Percentiles rank a stretch among this genome's conserved stretches.
These are phyloP conservation scores for Gadus macrocephalus DNA, from an alignment of 2,113 vertebrate genomes.

Conservation along the genomic window DNA sequence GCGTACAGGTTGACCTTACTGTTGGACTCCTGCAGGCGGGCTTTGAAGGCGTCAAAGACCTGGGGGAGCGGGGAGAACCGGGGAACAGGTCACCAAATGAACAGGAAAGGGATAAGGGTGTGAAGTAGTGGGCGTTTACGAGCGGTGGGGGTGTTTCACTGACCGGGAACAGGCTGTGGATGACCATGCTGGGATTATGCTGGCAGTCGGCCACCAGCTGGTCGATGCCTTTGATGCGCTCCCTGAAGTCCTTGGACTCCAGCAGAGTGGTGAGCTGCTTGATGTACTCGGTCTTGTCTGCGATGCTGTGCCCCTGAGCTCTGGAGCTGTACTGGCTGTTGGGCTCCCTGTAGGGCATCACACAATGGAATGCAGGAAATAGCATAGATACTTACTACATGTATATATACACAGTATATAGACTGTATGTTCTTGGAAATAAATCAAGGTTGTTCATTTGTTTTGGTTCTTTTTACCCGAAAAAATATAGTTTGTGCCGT, in stretches of 20 bases:
- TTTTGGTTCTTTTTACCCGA: too few relatives aligned
- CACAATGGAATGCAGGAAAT: too few relatives aligned
- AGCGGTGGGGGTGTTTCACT: conserved; percentile 7
- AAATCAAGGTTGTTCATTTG: too few relatives aligned
- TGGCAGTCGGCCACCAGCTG: conserved; percentile 80
- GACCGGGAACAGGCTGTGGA: conserved; percentile 83
- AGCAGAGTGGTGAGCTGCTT: conserved; percentile 73
- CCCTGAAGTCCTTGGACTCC: conserved; percentile 85
- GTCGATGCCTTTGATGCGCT: conserved; percentile 82
- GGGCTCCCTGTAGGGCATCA: conserved; percentile 65
- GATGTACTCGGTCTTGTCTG: conserved; percentile 82
- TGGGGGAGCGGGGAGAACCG: conserved; percentile 40
- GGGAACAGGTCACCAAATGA: background rate
- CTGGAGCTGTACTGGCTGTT: conserved; percentile 63
- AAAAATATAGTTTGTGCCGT: too few relatives aligned
- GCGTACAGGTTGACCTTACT: conserved; percentile 89
- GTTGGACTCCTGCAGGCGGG: conserved; percentile 88
- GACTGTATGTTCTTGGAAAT: too few relatives aligned
- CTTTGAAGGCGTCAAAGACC: conserved; percentile 91
- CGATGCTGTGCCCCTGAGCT: conserved; percentile 67
- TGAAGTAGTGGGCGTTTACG: background rate
- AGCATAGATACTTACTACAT: background rate
- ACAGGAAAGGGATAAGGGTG: background rate
- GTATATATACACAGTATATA: background rate
- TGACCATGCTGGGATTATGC: conserved; percentile 77